Evolutionary conservation across 2,888 invertebrate genomes (phyloP), one percentile per base, ranked within the genome.

Genomic region (Lutraria lutraria): DNA sequence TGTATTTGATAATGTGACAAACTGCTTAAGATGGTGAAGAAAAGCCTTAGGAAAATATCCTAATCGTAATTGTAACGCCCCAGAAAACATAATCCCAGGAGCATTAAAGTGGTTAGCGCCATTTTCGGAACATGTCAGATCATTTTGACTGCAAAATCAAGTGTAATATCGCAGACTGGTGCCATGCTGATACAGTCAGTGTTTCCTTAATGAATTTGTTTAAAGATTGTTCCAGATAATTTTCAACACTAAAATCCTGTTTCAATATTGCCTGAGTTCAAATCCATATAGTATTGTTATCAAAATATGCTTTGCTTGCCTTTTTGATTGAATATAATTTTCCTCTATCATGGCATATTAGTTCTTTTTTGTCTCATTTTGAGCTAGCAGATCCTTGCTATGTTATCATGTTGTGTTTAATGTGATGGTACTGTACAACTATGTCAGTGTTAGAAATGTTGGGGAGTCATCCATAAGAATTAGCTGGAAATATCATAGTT

Each of bases 121-220:
- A 68, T 68, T 68, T 68, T 10, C 25, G 25, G 63, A 68, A 25
- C 63, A 68, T 68, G 63, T 68, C 63, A 68, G 63, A n/a, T 25
- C 25, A 68, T 68, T n/a, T 68, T 25, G 12, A 25, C 25, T 4
- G 63, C 4, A 25, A 68, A 25, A 68, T 68, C 8, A 25, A 68
- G 63, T 68, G 25, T 68, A 25, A 68, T 25, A 25, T 68, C 2
- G n/a, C 53, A 84, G 84, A 72, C 84, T 83, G 25, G 81, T 52
- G 54, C 52, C 34, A 81, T 21, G 29, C 53, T 29, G 16, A 53
- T 34, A 21, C 34, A 54, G 25, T 76, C 52, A n/a, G 25, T 53
- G 0, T 21, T 54, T 52, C n/a, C 81, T 29, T 53, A 29, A 52
- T 81, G 81, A 81, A 52, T 34, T 81, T 54, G n/a, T 19, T 54